Base-by-base conservation (phyloP, 2,888 invertebrate genomes). In the Drosophila mimetica region DNA sequence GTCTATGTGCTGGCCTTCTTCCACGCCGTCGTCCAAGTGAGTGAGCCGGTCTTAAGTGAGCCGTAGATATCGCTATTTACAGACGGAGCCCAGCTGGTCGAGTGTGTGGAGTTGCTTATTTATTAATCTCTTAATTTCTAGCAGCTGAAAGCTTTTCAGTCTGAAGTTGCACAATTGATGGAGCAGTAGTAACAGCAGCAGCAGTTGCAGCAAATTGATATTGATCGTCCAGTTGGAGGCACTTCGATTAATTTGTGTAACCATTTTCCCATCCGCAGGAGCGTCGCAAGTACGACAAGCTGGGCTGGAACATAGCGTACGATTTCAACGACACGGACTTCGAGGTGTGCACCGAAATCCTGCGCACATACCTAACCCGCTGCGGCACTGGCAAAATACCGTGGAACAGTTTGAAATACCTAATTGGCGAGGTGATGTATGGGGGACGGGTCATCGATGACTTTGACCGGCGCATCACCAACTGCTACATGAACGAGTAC, bases 351-450 rank as follows among this genome's bases (percentile, higher is more conserved):
- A 94, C 96, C 85, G 95, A 95, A 90, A 97, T 98, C 71, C 92
- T 98, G 69, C 94, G 95, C 75, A 97, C 96, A 2, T 98, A 98
- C 92, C 92, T 98, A 55, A 95, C 94, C 16, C 96, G 97, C 77
- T 92, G 93, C 0, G 91, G 92, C 8, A 91, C 93, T n/a, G 90
- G 92, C 1, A 93, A 94, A 58, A 94, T 97, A 57, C 97, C 98
- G 0, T 98, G 98, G 98, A 95, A 95, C 77, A 97, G 96, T 88
- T 93, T 98, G 54, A 97, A 97, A 89, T 98, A 98, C 90, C 93
- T 98, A 1, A 97, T 98, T 79, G 98, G 98, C 65, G 98, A 98
- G 93, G 96, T 98, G 25, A 98, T 98, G 97, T 98, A 98, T 90
- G 98, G 98, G 25, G 98, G 98, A 1, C 94, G 97, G 54, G 97